Percentiles rank a stretch among this genome's conserved stretches.
phyloP scores from a whole-genome alignment of 2,113 vertebrate species.

The Syngnathoides biaculeatus region DNA sequence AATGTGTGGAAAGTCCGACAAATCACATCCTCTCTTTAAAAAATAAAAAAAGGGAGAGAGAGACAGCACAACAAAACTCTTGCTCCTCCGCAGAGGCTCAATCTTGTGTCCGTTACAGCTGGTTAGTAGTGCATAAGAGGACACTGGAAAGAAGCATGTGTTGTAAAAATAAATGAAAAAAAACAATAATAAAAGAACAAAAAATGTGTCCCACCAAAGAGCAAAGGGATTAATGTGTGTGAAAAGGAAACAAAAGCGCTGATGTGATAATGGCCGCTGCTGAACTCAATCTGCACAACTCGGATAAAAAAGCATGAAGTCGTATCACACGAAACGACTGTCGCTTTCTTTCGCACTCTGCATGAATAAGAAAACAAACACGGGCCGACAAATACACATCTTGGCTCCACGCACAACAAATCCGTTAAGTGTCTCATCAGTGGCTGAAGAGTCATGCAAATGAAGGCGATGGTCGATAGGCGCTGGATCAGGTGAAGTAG shows the following conservation, averaged over 20 bases:
- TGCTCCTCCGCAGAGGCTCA: constrained; percentile 32
- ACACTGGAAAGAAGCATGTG: background rate
- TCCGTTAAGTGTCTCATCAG: constrained; percentile 66
- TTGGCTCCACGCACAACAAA: constrained; percentile 36
- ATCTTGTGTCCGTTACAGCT: constrained; percentile 39
- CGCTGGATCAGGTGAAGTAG: constrained; percentile 29
- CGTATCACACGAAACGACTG: constrained; percentile 19
- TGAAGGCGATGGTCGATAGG: constrained; percentile 48
- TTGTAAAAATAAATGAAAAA: background rate
- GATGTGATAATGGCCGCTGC: constrained; percentile 39
- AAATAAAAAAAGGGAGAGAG: too few relatives aligned
- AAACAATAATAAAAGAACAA: background rate
- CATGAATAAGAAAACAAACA: background rate
- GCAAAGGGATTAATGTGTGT: constrained; percentile 21
- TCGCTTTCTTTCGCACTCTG: background rate
- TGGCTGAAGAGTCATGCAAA: constrained; percentile 58
- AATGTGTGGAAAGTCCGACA: constrained; percentile 12
- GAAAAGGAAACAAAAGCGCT: constrained; percentile 21
- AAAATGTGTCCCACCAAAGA: background rate
- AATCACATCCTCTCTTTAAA: background rate
- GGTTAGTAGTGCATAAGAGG: constrained; percentile 45
- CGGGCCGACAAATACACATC: background rate
- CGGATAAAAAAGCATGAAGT: constrained; percentile 16
- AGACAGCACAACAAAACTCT: constrained; percentile 7
- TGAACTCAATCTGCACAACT: constrained; percentile 26